A percentile compares a stretch with the other conserved stretches of the same genome.
These are phyloP conservation scores for Mus musculus DNA, from an alignment of 2,113 vertebrate species.

Conservation along the genomic window DNA sequence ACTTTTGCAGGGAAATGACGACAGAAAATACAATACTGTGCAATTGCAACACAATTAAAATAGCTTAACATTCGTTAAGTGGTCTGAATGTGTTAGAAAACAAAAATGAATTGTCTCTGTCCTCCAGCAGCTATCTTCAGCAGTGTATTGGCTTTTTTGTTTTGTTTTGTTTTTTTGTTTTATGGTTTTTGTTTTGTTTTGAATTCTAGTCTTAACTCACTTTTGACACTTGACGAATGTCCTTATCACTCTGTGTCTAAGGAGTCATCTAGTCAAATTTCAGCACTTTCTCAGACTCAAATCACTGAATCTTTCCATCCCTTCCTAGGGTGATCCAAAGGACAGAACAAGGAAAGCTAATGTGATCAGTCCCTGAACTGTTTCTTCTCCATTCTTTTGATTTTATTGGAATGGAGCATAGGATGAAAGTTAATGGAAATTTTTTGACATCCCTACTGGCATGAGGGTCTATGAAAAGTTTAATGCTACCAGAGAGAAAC, in stretches of 20 bases:
- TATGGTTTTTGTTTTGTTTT: not conserved
- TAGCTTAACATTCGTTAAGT: not conserved
- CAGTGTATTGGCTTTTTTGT: too few species aligned
- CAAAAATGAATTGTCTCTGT: not conserved
- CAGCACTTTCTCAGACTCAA: not conserved
- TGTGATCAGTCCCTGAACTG: not conserved
- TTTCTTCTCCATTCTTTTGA: not conserved
- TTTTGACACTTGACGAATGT: not conserved
- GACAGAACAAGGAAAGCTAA: not conserved
- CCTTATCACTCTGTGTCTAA: not conserved
- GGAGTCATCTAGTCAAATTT: not conserved
- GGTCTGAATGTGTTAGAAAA: not conserved
- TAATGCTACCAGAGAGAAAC: not conserved
- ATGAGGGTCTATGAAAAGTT: accelerated
- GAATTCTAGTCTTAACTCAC: not conserved
- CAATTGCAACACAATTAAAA: not conserved
- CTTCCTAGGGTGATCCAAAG: too few species aligned
- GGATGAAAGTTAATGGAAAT: not conserved
- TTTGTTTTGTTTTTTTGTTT: not conserved
- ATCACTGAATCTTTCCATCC: not conserved
- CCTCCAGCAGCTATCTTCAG: not conserved
- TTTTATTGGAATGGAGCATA: not conserved
- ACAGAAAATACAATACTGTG: not conserved
- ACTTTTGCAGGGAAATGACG: not conserved
- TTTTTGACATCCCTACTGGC: not conserved